Conservation (phyloP, 1,140 invertebrate genomes). For the Conus betulinus region DNA sequence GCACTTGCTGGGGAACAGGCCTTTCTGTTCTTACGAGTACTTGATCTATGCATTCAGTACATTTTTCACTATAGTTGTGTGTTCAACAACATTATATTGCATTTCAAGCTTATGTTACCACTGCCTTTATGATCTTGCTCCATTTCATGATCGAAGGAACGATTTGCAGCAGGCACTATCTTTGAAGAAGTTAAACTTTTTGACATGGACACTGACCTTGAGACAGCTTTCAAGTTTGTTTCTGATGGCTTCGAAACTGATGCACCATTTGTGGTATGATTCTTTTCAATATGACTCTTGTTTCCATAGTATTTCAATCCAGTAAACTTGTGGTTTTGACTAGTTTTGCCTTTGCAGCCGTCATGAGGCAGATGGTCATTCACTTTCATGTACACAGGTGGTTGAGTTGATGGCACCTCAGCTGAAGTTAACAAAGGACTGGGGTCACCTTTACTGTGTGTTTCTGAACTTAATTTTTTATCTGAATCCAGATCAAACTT, state of each 20-base stretch:
- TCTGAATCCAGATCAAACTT: neutral
- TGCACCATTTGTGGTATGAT: neutral
- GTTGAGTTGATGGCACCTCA: neutral
- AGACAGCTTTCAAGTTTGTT: no score
- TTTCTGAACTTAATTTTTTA: neutral
- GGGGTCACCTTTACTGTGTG: neutral
- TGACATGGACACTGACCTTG: no score
- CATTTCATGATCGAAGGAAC: neutral
- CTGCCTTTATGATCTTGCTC: neutral
- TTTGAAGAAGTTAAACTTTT: no score
- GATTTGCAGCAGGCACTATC: no score
- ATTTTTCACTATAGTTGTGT: neutral
- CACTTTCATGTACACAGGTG: neutral
- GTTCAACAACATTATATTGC: neutral
- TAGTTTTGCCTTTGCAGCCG: neutral
- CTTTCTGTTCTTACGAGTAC: neutral
- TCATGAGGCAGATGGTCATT: neutral
- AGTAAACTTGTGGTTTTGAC: neutral
- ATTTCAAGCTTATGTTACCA: neutral
- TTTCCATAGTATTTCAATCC: neutral
- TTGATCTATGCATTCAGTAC: neutral
- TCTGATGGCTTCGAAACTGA: neutral
- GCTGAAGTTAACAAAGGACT: neutral
- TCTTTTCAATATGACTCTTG: neutral
- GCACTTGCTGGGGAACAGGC: neutral